A percentile compares a stretch with the other conserved stretches of the same genome.
Evolutionary conservation across 1,140 invertebrate genomes (phyloP).

Genomic region (Calliopsis andreniformis): DNA sequence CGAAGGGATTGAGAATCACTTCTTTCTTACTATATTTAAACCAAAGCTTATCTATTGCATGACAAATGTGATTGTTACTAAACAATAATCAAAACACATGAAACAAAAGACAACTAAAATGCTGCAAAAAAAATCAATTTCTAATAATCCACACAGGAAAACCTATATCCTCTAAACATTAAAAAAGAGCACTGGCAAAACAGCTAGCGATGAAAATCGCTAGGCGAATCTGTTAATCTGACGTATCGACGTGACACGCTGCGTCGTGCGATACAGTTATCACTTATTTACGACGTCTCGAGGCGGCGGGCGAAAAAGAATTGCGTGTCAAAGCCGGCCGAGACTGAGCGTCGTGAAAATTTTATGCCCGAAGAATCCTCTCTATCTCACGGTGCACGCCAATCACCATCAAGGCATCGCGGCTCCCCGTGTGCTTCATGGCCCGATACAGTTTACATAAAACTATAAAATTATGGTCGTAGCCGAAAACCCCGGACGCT

Average conservation of each 20-base stretch:
- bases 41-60: no score
- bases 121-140: background rate
- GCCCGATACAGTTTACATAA: conserved; percentile 77
- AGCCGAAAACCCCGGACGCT: conserved; percentile 60
- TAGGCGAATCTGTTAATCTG: conserved; percentile 9
- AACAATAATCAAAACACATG: background rate
- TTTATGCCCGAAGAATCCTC: conserved; percentile 58
- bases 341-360: conserved; percentile 63
- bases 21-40: background rate
- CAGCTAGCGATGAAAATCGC: no score
- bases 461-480: conserved; percentile 76
- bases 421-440: conserved; percentile 67
- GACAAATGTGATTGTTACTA: background rate
- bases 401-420: conserved; percentile 76
- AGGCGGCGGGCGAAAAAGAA: conserved; percentile 59
- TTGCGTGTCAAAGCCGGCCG: conserved; percentile 62
- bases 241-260: background rate
- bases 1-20: conserved; percentile 82
- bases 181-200: no score
- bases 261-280: conserved; percentile 59
- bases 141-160: no score
- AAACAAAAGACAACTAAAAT: no score
- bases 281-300: conserved; percentile 53
- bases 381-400: conserved; percentile 66
- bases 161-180: no score